Evolutionary conservation across 2,888 invertebrate genomes (phyloP), one percentile per base, ranked within the genome.

Genomic region (Pollenia angustigena): DNA sequence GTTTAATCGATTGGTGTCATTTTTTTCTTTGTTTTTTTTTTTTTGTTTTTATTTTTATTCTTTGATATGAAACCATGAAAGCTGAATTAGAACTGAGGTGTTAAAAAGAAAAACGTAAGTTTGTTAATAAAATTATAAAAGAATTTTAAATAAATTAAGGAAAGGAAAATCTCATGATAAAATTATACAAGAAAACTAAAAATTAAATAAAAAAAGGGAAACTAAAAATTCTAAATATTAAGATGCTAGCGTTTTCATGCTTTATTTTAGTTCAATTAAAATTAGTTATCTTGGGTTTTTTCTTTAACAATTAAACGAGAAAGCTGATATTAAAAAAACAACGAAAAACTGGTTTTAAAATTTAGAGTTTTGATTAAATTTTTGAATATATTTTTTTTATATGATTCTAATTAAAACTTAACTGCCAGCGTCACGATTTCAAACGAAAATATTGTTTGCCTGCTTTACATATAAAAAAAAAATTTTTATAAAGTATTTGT

Each of bases 221-320:
- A 4, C 54, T 14, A 32, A 60, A 52, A 76, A 69, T 12, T 76
- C 76, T 84, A 80, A 52, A 64, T 81, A 58, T 52, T 66, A 23
- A 81, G 79, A 81, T 81, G 78, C 78, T 85, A 85, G 82, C 81
- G 85, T 79, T 81, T 66, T 62, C 85, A 85, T 85, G 85, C 85
- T 82, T 79, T 74, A 81, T 62, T 80, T 64, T 60, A 68, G 18
- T 58, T 60, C 12, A 64, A 71, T 62, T 68, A 48, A 74, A 56
- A 78, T 58, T n/a, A 16, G 10, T 56, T 40, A 16, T 74, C 52
- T 56, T 32, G 9, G 23, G 46, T 52, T 54, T 18, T 64, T 58
- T 69, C 44, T 60, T 6, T 8, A 60, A 54, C 44, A 62, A 48
- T 76, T 69, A 44, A 83, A 50, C 52, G 62, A 75, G 68, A 83